A percentile compares a stretch with the other conserved stretches of the same genome.
Conservation (phyloP, 2,888 invertebrate species). For the Parochlus steinenii region DNA sequence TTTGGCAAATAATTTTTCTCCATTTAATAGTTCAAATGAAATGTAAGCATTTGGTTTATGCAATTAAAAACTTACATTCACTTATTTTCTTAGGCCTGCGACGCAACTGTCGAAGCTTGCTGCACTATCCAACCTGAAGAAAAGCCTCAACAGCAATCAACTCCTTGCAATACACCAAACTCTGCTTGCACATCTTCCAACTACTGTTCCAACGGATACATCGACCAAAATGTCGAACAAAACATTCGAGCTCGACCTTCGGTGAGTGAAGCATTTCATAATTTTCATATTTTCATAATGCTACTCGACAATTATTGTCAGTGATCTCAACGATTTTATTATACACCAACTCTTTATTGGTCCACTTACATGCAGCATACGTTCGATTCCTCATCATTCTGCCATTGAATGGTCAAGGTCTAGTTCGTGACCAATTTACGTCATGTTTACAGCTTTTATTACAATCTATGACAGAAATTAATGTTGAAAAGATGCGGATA, state of each 20-base stretch:
- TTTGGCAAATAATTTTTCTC: neutral
- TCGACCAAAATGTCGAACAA: conserved; percentile 14
- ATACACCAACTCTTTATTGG: too few relatives aligned
- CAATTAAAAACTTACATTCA: too few relatives aligned
- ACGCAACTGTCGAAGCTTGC: conserved; percentile 5
- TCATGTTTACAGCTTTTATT: too few relatives aligned
- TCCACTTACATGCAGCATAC: too few relatives aligned
- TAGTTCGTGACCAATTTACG: too few relatives aligned
- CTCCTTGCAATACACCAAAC: conserved; percentile 22
- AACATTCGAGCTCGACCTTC: conserved; percentile 19
- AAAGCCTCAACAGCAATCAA: conserved; percentile 14
- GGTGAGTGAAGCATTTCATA: conserved; percentile 20
- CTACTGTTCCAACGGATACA: conserved; percentile 26
- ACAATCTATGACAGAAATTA: too few relatives aligned
- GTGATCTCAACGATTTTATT: neutral
- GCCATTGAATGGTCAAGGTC: too few relatives aligned
- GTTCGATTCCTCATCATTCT: too few relatives aligned
- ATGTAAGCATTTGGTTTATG: neutral
- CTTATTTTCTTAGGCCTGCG: conserved; percentile 3
- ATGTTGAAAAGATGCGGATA: too few relatives aligned
- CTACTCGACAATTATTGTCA: too few relatives aligned
- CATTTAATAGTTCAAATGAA: neutral
- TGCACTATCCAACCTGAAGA: conserved; percentile 7
- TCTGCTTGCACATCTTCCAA: conserved; percentile 25
- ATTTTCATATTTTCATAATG: too few relatives aligned